A percentile compares a stretch with the other conserved stretches of the same genome.
Evolutionary conservation across 1,140 invertebrate genomes (phyloP).

Genomic region (Drosophila albomicans): DNA sequence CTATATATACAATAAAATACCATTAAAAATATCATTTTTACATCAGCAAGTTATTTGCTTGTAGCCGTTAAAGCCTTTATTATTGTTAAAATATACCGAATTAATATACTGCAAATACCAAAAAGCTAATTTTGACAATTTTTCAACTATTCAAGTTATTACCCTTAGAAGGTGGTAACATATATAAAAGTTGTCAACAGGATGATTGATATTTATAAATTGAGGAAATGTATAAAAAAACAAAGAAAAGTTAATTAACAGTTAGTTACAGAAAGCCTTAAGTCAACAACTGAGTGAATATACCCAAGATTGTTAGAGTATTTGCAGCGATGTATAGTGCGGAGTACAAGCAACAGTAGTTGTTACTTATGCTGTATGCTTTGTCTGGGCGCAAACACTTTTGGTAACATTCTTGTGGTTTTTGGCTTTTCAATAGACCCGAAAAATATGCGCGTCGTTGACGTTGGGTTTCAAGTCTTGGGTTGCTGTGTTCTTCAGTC

Average conservation of each 20-base stretch:
- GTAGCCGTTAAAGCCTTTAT: too few species aligned
- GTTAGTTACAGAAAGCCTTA: neutral
- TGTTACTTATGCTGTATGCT: conserved; percentile 39
- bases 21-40: too few species aligned
- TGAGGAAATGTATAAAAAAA: neutral
- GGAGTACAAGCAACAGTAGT: conserved; percentile 53
- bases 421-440: conserved; percentile 76
- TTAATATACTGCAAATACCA: too few species aligned
- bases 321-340: neutral
- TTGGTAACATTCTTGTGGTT: conserved; percentile 83
- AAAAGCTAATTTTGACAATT: too few species aligned
- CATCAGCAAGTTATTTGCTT: too few species aligned
- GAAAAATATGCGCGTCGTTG: conserved; percentile 69
- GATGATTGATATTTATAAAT: too few species aligned
- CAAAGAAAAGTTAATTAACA: neutral
- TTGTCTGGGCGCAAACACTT: conserved; percentile 63
- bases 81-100: too few species aligned
- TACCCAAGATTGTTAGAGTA: neutral
- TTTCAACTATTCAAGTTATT: too few species aligned
- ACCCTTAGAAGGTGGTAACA: too few species aligned
- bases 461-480: conserved; percentile 17
- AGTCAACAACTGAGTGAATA: neutral
- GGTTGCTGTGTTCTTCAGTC: too few species aligned
- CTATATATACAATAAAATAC: too few species aligned
- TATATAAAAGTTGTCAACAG: too few species aligned